Percentiles rank a stretch among this genome's conserved stretches.
phyloP scores from a whole-genome alignment of 2,113 vertebrate species.

The Taurulus bubalis region DNA sequence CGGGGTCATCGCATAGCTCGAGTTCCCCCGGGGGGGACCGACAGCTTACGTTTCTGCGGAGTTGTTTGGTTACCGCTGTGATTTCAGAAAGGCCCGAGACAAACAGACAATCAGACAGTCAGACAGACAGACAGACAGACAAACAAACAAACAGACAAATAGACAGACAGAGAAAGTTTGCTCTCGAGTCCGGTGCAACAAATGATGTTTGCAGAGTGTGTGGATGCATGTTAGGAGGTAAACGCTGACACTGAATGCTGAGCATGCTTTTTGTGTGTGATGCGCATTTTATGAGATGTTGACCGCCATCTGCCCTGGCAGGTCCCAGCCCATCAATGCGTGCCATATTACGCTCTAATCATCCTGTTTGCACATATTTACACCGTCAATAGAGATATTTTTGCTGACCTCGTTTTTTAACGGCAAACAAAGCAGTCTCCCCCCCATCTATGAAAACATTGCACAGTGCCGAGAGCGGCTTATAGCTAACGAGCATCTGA shows the following conservation, averaged over 20 bases:
- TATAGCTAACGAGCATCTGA: constrained; percentile 78
- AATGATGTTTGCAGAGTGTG: constrained; percentile 37
- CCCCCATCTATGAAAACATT: constrained; percentile 24
- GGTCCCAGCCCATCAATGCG: constrained; percentile 9
- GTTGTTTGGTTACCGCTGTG: constrained; percentile 71
- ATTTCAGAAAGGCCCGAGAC: no score
- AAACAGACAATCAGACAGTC: no score
- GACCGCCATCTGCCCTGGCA: constrained; percentile 46
- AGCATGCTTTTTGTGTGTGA: constrained; percentile 45
- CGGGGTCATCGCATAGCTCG: constrained; percentile 67
- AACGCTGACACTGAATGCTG: constrained; percentile 34
- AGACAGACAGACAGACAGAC: no score
- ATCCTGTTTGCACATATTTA: constrained; percentile 57
- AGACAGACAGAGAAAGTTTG: constrained; percentile 40
- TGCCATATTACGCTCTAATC: constrained; percentile 57
- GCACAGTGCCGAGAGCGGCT: constrained; percentile 56
- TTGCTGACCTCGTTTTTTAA: constrained; percentile 68
- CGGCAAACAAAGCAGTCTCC: constrained; percentile 44
- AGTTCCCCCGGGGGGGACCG: constrained; percentile 61
- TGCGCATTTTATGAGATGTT: constrained; percentile 43
- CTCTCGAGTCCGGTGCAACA: background rate
- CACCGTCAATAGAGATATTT: constrained; percentile 37
- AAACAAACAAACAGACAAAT: no score
- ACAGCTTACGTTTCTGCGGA: constrained; percentile 68
- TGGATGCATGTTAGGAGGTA: constrained; percentile 14